phyloP scores from a whole-genome alignment of 2,797 vertebrate genomes.

The Pogoniulus pusillus region DNA sequence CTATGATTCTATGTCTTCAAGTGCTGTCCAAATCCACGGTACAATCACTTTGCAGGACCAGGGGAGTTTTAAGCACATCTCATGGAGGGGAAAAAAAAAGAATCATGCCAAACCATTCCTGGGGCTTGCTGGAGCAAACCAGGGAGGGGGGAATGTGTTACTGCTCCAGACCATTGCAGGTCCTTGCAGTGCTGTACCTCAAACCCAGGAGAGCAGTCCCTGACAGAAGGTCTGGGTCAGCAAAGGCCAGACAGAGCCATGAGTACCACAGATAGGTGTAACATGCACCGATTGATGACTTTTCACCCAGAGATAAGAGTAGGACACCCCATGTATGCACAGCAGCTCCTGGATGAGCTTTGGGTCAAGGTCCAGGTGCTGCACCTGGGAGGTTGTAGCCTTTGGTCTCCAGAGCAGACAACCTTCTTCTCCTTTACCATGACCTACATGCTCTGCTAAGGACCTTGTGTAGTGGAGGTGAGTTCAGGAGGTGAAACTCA shows the following conservation, averaged over 20 bases:
- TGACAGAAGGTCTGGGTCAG: neutral
- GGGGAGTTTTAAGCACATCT: neutral
- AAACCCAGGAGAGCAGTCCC: neutral
- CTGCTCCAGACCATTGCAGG: neutral
- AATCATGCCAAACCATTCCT: neutral
- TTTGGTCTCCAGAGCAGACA: neutral
- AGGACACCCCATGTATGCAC: neutral
- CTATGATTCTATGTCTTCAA: neutral
- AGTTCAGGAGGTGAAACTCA: neutral
- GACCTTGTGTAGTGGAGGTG: neutral
- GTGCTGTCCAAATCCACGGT: fast-evolving
- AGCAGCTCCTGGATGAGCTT: neutral
- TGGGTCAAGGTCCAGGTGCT: neutral
- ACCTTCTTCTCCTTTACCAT: neutral
- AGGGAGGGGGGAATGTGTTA: fast-evolving
- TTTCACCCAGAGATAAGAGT: neutral
- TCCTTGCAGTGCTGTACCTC: neutral
- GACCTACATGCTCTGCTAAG: neutral
- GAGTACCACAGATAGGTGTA: fast-evolving
- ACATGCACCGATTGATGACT: neutral
- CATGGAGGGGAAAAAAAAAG: neutral
- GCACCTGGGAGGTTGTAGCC: neutral
- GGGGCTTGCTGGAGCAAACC: fast-evolving
- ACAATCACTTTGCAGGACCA: neutral
- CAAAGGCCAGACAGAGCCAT: neutral